Evolutionary conservation across 2,888 invertebrate genomes (phyloP).

Genomic region (Volucella inanis): DNA sequence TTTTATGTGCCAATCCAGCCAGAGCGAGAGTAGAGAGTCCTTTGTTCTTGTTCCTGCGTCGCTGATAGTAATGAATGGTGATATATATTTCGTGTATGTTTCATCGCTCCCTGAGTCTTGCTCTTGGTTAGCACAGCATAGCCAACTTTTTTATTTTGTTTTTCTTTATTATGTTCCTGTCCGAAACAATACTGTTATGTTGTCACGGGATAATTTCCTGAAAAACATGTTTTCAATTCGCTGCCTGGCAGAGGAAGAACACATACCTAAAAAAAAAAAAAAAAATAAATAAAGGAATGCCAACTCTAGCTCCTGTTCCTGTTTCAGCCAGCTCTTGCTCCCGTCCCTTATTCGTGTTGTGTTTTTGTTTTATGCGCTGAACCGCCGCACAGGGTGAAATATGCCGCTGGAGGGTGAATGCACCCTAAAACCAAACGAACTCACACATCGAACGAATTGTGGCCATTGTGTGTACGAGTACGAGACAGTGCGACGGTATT

Average conservation of each 20-base stretch:
- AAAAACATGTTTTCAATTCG: conserved; percentile 74
- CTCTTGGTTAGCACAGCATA: conserved; percentile 12
- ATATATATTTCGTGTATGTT: conserved; percentile 68
- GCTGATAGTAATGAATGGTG: conserved; percentile 73
- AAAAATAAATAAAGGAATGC: conserved; percentile 5
- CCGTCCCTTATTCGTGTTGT: conserved; percentile 53
- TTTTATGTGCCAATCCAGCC: conserved; percentile 45
- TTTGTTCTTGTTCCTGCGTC: conserved; percentile 71
- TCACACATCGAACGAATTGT: conserved; percentile 46
- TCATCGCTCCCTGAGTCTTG: conserved; percentile 51
- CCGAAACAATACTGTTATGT: conserved; percentile 75
- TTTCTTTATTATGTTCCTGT: conserved; percentile 66
- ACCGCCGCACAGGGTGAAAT: conserved; percentile 68
- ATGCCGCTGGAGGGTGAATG: conserved; percentile 73
- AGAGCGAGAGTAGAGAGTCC: conserved; percentile 22
- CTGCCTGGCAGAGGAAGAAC: conserved; percentile 9
- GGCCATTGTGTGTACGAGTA: conserved; percentile 5
- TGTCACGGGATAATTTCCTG: conserved; percentile 75
- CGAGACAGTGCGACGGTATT: conserved; percentile 14
- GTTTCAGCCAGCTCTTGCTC: background rate
- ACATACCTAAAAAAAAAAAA: conserved; percentile 7
- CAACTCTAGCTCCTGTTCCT: background rate
- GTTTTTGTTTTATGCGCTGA: conserved; percentile 56
- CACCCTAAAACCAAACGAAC: conserved; percentile 64
- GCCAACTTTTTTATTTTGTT: conserved; percentile 43